A percentile compares a stretch with the other conserved stretches of the same genome.
Conservation (phyloP, 2,113 vertebrate genomes). For the Lasiurus borealis region DNA sequence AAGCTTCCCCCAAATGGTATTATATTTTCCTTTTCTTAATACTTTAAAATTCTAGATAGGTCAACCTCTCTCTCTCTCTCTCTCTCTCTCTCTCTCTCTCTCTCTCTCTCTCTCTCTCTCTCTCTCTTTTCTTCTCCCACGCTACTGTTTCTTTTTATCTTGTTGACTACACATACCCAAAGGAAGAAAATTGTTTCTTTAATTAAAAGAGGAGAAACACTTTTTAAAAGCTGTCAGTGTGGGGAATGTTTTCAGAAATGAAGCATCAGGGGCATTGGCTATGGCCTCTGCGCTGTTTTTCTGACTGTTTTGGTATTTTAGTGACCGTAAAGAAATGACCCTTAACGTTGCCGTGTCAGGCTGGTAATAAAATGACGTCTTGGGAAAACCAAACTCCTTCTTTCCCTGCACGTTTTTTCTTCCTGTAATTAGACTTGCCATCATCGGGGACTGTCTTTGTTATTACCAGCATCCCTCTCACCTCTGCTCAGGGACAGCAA, state of each 20-base stretch:
- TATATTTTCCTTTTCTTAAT: not conserved
- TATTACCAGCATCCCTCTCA: constrained; percentile 82
- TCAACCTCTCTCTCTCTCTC: not conserved
- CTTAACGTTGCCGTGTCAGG: constrained; percentile 85
- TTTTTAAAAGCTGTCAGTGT: constrained; percentile 76
- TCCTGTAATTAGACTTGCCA: constrained; percentile 86
- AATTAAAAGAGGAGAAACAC: constrained; percentile 78
- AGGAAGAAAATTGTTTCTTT: constrained; percentile 75
- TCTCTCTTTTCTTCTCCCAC: not conserved
- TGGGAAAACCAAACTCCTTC: constrained; percentile 80
- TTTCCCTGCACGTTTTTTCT: constrained; percentile 78
- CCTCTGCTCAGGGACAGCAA: constrained; percentile 79
- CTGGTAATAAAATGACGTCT: constrained; percentile 85
- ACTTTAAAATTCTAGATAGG: not conserved
- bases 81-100: not conserved
- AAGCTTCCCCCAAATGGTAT: not conserved
- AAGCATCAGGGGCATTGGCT: constrained; percentile 70
- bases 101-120: not conserved
- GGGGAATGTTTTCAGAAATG: constrained; percentile 79
- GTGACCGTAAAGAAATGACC: constrained; percentile 86
- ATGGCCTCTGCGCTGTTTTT: constrained; percentile 73
- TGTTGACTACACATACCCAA: constrained; percentile 46
- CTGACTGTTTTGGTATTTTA: constrained; percentile 83
- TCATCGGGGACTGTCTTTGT: constrained; percentile 82
- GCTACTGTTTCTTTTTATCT: constrained; percentile 40